A percentile compares a stretch with the other conserved stretches of the same genome.
phyloP scores from a whole-genome alignment of 1,140 invertebrate genomes.

The Catajapyx aquilonaris region DNA sequence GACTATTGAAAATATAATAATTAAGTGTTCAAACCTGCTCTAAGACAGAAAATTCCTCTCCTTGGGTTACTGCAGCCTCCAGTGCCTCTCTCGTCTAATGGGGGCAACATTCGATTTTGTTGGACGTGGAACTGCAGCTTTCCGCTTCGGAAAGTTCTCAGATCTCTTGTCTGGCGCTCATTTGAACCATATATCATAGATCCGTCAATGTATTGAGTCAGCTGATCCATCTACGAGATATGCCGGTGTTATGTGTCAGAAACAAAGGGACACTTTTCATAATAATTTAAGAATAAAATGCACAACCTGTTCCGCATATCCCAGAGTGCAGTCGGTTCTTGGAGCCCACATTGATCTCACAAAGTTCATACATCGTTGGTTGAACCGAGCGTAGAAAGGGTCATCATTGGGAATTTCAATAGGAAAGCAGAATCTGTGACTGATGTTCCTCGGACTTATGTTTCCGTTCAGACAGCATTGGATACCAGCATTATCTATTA shows the following conservation, averaged over 20 bases:
- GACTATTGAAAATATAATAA: no score
- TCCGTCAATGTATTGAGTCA: not conserved
- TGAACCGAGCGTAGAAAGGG: slow-evolving; percentile 42
- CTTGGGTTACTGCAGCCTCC: not conserved
- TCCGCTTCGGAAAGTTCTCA: not conserved
- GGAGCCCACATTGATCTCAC: slow-evolving; percentile 38
- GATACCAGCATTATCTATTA: slow-evolving; percentile 23
- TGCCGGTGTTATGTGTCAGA: not conserved
- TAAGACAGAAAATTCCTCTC: not conserved
- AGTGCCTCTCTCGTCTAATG: not conserved
- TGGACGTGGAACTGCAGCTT: not conserved
- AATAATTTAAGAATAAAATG: not conserved
- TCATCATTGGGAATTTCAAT: slow-evolving; percentile 66
- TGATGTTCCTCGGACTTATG: slow-evolving; percentile 21
- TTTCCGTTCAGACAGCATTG: slow-evolving; percentile 29
- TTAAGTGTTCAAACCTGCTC: no score
- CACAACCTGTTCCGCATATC: slow-evolving; percentile 3
- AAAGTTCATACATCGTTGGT: slow-evolving; percentile 63
- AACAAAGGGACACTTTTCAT: not conserved
- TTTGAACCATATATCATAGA: not conserved
- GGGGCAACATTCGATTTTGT: not conserved
- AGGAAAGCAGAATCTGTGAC: slow-evolving; percentile 55
- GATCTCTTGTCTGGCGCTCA: not conserved
- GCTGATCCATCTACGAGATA: not conserved
- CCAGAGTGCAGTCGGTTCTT: slow-evolving; percentile 20